A percentile compares a stretch with the other conserved stretches of the same genome.
phyloP scores from a whole-genome alignment of 2,888 invertebrate genomes.

The Tiliacea aurago region DNA sequence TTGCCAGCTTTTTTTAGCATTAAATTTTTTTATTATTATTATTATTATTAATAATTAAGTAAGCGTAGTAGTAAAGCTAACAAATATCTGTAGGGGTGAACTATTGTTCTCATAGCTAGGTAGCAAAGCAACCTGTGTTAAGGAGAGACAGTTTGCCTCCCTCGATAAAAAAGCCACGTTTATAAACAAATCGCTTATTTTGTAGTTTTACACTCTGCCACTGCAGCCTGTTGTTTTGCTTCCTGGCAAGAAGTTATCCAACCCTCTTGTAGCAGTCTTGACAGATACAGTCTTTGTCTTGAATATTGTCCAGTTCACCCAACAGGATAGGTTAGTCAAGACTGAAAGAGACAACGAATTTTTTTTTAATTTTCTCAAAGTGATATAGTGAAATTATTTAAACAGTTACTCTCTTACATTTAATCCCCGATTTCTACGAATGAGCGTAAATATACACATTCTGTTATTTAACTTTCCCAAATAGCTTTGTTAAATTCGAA shows the following conservation, averaged over 20 bases:
- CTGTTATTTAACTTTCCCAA: constrained; percentile 29
- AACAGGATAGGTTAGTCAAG: neutral
- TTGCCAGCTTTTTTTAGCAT: too few species aligned
- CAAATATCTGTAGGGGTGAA: too few species aligned
- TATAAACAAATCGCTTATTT: too few species aligned
- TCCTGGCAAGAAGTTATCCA: neutral
- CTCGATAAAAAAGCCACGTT: too few species aligned
- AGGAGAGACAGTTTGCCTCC: too few species aligned
- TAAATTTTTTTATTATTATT: too few species aligned
- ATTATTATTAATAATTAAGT: too few species aligned
- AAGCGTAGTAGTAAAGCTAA: too few species aligned
- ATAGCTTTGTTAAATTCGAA: constrained; percentile 47
- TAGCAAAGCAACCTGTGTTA: too few species aligned
- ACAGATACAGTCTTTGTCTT: neutral
- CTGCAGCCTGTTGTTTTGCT: too few species aligned
- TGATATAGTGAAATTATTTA: neutral
- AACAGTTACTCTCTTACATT: constrained; percentile 10
- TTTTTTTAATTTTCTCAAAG: neutral
- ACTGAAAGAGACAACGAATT: neutral
- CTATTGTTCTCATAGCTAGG: too few species aligned
- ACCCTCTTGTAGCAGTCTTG: neutral
- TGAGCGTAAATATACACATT: constrained; percentile 22
- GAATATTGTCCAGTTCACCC: neutral
- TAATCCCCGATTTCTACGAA: constrained; percentile 14
- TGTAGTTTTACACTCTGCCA: too few species aligned